Conservation (phyloP, 2,888 invertebrate species). For the Sesia apiformis region DNA sequence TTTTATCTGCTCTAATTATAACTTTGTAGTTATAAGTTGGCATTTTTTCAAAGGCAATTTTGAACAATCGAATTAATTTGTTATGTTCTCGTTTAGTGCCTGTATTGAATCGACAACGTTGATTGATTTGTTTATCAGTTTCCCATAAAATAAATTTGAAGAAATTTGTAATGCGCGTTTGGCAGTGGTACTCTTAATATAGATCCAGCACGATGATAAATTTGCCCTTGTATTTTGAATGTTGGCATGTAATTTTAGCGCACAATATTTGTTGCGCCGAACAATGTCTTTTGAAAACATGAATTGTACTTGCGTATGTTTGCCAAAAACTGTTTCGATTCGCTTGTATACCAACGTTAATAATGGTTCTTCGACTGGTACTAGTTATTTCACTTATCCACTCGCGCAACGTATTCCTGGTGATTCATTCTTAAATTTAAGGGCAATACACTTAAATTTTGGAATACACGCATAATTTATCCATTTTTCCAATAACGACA, state of each 20-base stretch:
- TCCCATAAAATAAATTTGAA: constrained; percentile 9
- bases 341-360: constrained; percentile 3
- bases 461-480: not conserved
- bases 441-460: too few species aligned
- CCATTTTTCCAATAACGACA: not conserved
- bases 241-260: not conserved
- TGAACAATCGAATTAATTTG: constrained; percentile 11
- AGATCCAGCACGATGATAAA: constrained; percentile 15
- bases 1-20: constrained; percentile 24
- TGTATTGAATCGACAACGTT: not conserved
- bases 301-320: constrained; percentile 12
- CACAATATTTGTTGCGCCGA: constrained; percentile 11
- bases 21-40: constrained; percentile 15
- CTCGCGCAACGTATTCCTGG: not conserved
- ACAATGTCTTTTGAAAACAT: constrained; percentile 15
- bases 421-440: not conserved
- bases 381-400: not conserved
- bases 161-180: constrained; percentile 13
- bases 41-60: constrained; percentile 15
- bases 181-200: constrained; percentile 13
- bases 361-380: not conserved
- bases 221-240: constrained; percentile 14
- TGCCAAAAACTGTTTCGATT: constrained; percentile 12
- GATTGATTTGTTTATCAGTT: not conserved
- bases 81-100: constrained; percentile 1